These are phyloP conservation scores for Sinelater perroti DNA, from an alignment of 2,888 invertebrate genomes.

Conservation along the genomic window DNA sequence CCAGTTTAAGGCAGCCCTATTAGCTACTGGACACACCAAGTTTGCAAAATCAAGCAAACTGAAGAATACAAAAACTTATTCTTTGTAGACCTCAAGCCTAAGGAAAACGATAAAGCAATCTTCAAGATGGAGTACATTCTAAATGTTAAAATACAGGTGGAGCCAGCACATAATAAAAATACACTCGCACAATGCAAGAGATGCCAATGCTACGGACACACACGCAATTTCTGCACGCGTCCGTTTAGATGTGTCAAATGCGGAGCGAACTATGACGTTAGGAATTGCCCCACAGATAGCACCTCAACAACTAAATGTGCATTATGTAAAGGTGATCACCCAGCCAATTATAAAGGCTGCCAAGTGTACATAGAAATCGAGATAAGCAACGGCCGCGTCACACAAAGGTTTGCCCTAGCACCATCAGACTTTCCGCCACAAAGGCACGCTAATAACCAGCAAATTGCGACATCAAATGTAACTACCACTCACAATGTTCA, in stretches of 20 bases:
- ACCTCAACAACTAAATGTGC: background rate
- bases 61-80: conserved; percentile 10
- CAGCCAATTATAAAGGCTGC: conserved; percentile 1
- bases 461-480: background rate
- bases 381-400: background rate
- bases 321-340: conserved; percentile 6
- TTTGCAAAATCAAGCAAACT: conserved; percentile 16
- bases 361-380: conserved; percentile 5
- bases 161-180: conserved; percentile 9
- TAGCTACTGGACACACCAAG: no score
- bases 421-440: conserved; percentile 14
- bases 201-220: conserved; percentile 9
- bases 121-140: conserved; percentile 3
- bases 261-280: background rate
- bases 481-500: conserved; percentile 3
- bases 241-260: no score
- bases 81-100: conserved; percentile 4
- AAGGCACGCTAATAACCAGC: conserved; percentile 1
- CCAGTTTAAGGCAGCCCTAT: no score
- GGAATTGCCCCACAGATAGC: background rate
- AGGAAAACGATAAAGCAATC: conserved; percentile 15
- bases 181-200: conserved; percentile 10
- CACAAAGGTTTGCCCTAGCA: conserved; percentile 8
- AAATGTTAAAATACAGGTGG: conserved; percentile 18
- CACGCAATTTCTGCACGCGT: conserved; percentile 1